A percentile compares a stretch with the other conserved stretches of the same genome.
phyloP scores from a whole-genome alignment of 2,888 invertebrate genomes.

The Mellilla xanthometata region DNA sequence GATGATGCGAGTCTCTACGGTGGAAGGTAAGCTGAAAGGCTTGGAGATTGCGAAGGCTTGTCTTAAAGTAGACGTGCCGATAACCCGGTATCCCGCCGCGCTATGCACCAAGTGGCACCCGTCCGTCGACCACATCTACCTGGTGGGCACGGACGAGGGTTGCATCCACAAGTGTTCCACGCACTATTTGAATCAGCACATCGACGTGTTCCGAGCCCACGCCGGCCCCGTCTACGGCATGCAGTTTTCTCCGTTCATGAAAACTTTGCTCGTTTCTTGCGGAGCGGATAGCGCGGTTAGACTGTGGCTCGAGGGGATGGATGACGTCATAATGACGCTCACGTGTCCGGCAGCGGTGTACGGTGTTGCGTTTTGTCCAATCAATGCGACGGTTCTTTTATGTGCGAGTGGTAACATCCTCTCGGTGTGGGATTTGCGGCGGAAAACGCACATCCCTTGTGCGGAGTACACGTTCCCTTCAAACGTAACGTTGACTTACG shows the following conservation, averaged over 20 bases:
- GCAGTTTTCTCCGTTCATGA: constrained; percentile 88
- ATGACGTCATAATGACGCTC: constrained; percentile 83
- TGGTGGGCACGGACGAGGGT: constrained; percentile 93
- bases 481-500: constrained; percentile 70
- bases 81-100: constrained; percentile 84
- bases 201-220: constrained; percentile 88
- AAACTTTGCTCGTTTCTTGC: constrained; percentile 86
- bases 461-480: constrained; percentile 79
- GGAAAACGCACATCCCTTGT: constrained; percentile 87
- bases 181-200: constrained; percentile 89
- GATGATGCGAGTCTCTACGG: constrained; percentile 85
- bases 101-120: constrained; percentile 86
- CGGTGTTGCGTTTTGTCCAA: constrained; percentile 87
- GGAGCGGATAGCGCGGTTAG: constrained; percentile 90
- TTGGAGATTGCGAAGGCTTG: constrained; percentile 62
- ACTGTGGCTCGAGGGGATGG: constrained; percentile 88
- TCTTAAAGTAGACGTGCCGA: constrained; percentile 74
- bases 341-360: constrained; percentile 75
- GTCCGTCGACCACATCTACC: constrained; percentile 83
- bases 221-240: constrained; percentile 88
- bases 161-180: constrained; percentile 92
- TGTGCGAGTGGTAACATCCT: constrained; percentile 85
- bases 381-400: constrained; percentile 88
- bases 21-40: constrained; percentile 86
- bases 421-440: constrained; percentile 90